phyloP scores from a whole-genome alignment of 1,140 invertebrate species.

The Rhopalosiphum padi region DNA sequence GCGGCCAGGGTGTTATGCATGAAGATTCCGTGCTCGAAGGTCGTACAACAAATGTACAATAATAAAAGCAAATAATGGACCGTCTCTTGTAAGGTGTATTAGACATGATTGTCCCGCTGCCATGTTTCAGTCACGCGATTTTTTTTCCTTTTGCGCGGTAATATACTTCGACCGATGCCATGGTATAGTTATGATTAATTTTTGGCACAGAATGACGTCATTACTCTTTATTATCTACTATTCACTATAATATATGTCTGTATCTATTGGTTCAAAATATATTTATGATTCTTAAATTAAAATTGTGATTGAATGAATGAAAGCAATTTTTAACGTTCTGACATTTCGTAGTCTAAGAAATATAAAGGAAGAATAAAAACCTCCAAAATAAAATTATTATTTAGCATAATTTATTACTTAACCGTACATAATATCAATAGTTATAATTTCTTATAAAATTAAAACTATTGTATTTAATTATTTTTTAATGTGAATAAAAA shows the following conservation, averaged over 20 bases:
- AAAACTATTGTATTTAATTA: too few species aligned
- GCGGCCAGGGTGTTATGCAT: not conserved
- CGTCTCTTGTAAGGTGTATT: not conserved
- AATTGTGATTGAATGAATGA: not conserved
- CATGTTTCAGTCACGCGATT: constrained; percentile 28
- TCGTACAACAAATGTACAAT: not conserved
- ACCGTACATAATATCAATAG: not conserved
- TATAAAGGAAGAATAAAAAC: not conserved
- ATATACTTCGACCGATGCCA: too few species aligned
- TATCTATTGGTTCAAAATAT: not conserved
- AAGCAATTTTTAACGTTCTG: not conserved
- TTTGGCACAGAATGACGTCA: not conserved
- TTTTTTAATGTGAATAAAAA: not conserved
- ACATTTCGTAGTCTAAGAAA: not conserved
- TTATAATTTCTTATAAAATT: too few species aligned
- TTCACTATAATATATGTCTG: not conserved
- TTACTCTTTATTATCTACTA: not conserved
- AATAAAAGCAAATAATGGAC: not conserved
- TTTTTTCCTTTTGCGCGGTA: not conserved
- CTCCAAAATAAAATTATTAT: too few species aligned
- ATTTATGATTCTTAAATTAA: not conserved
- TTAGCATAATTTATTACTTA: not conserved
- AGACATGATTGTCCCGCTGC: not conserved
- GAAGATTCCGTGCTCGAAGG: not conserved
- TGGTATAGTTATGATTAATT: not conserved